Evolutionary conservation across 2,113 vertebrate genomes (phyloP).

Genomic region (Argyrosomus japonicus): DNA sequence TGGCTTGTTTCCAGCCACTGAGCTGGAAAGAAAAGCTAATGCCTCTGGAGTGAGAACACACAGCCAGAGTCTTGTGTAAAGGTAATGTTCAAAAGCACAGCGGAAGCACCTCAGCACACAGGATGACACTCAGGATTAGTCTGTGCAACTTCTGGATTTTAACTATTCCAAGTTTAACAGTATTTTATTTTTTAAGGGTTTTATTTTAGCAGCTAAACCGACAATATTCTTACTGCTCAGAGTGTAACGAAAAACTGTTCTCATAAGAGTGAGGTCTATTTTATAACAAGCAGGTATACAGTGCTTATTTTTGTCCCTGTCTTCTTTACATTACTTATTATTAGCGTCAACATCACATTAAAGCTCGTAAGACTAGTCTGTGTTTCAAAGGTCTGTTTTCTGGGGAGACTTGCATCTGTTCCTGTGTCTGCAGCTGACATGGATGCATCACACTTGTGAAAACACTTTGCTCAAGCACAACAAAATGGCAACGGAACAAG

Average conservation of each 20-base stretch:
- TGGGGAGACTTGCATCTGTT: background rate
- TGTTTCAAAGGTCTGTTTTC: background rate
- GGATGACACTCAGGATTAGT: constrained; percentile 23
- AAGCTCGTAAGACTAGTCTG: background rate
- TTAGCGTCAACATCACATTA: background rate
- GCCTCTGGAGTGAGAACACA: constrained; percentile 49
- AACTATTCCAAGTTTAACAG: background rate
- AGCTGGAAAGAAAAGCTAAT: constrained; percentile 58
- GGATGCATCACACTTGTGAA: background rate
- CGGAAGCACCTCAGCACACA: constrained; percentile 11
- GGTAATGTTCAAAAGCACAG: constrained; percentile 5
- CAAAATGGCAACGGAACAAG: background rate
- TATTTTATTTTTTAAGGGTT: background rate
- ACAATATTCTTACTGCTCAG: background rate
- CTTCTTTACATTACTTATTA: background rate
- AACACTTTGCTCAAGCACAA: background rate
- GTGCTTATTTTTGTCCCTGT: background rate
- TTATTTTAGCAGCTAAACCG: background rate
- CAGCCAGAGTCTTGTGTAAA: constrained; percentile 20
- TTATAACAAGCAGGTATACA: background rate
- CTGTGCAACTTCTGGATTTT: constrained; percentile 3
- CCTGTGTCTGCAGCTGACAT: background rate
- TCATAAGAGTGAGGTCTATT: background rate
- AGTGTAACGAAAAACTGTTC: background rate
- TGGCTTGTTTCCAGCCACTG: constrained; percentile 58